Conservation (phyloP, 2,113 vertebrate genomes). For the Forbesichthys papilliferus region DNA sequence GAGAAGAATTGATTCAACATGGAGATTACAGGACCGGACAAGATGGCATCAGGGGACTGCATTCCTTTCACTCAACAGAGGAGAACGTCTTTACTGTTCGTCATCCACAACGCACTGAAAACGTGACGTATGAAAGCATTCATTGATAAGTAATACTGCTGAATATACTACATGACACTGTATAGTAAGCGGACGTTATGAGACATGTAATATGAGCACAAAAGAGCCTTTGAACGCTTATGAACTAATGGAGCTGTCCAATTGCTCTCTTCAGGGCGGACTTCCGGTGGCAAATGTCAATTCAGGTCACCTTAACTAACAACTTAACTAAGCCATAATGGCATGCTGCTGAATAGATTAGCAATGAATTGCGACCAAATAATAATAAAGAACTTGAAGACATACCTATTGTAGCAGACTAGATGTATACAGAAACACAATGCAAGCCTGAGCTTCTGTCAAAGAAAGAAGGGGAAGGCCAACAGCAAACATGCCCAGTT, state of each 20-base stretch:
- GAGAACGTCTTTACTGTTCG: conserved; percentile 11
- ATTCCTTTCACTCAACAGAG: conserved; percentile 41
- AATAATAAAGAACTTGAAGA: background rate
- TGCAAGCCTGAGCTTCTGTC: no score
- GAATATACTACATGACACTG: conserved; percentile 32
- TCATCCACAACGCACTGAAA: conserved; percentile 20
- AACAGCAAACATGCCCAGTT: conserved; percentile 44
- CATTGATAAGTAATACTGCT: conserved; percentile 8
- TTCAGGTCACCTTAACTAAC: background rate
- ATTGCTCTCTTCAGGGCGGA: conserved; percentile 3
- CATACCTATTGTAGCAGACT: background rate
- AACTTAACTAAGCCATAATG: background rate
- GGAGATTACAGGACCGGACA: conserved; percentile 29
- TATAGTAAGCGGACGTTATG: conserved; percentile 48
- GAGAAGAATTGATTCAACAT: conserved; percentile 34
- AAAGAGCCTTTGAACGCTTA: conserved; percentile 13
- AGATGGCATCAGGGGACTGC: conserved; percentile 20
- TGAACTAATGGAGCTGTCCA: conserved; percentile 13
- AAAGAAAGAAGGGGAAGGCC: conserved; percentile 3
- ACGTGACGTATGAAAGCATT: conserved; percentile 16
- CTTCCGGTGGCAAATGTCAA: background rate
- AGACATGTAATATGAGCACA: conserved; percentile 19
- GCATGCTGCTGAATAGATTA: no score
- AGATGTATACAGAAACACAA: background rate
- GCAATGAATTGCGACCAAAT: background rate